phyloP scores from a whole-genome alignment of 2,797 vertebrate species.

The Morelia viridis region DNA sequence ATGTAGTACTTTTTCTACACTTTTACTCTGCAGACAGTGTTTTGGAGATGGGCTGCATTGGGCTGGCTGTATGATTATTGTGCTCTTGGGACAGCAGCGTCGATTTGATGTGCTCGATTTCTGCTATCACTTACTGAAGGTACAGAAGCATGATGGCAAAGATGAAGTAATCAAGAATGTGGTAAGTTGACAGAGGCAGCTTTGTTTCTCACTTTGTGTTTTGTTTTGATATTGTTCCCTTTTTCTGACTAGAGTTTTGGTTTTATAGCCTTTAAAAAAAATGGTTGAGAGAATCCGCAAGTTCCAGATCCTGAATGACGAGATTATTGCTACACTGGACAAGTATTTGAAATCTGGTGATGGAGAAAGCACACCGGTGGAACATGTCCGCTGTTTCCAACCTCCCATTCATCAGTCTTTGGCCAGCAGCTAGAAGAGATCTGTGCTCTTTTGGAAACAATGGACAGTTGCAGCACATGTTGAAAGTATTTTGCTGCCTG shows the following conservation, averaged over 20 bases:
- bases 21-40: constrained; percentile 83
- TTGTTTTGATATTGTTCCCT: neutral
- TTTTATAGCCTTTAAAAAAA: constrained; percentile 90
- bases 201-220: neutral
- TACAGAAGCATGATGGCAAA: constrained; percentile 98
- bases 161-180: constrained; percentile 98
- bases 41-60: constrained; percentile 97
- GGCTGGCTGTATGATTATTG: constrained; percentile 98
- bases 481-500: neutral
- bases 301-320: constrained; percentile 94
- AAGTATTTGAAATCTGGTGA: constrained; percentile 96
- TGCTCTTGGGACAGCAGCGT: constrained; percentile 91
- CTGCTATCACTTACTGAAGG: constrained; percentile 97
- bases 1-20: neutral
- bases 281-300: constrained; percentile 98
- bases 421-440: constrained; percentile 85
- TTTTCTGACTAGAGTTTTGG: neutral
- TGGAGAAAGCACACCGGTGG: constrained; percentile 93
- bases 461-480: neutral
- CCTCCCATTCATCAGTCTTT: constrained; percentile 97
- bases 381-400: constrained; percentile 98
- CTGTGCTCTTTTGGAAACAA: neutral
- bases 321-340: constrained; percentile 94
- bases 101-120: constrained; percentile 96
- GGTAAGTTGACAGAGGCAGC: constrained; percentile 76